Evolutionary conservation across 2,888 invertebrate species (phyloP), one percentile per base, ranked within the genome.

Genomic region (Amphipyra berbera): DNA sequence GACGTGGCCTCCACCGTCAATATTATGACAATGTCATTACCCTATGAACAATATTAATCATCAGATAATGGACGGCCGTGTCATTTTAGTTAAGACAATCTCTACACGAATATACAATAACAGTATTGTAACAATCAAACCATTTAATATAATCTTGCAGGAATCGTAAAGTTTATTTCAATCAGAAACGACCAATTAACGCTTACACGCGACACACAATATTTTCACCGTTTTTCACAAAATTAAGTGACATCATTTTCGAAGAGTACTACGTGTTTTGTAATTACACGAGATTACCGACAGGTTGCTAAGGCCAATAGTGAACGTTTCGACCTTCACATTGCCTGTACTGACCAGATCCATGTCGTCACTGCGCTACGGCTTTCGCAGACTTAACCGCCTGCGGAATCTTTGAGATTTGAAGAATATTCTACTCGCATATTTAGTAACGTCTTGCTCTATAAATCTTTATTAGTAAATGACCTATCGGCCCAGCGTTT

Each of bases 281-380:
- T 71, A 72, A 78, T 73, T 76, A 69, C 71, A 30, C 62, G 68
- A 66, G 69, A 78, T 75, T 78, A 76, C 73, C 57, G 47, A 68
- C 65, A 60, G 56, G 74, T 75, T 71, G 74, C 62, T 82, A 78
- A 89, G 88, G 88, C 81, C 88, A 82, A 80, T 84, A 84, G 89
- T 88, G 90, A 90, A 87, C 79, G 89, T 83, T 74, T 77, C 84
- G 88, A 84, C 93, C 93, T 93, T 92, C 90, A 90, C 91, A 90
- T 90, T 92, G 93, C 82, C 80, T 76, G 72, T 66, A 75, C 75
- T 81, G 83, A 82, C 79, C 82, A 86, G 81, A 84, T 85, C 21
- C 79, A 81, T 75, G 73, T 82, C 87, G 87, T 89, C 87, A 88
- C 86, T 87, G 86, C 81, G 7, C 35, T 48, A 46, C 33, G 82